These are phyloP conservation scores for Mustela nigripes DNA, from an alignment of 2,113 vertebrate species.

Conservation along the genomic window DNA sequence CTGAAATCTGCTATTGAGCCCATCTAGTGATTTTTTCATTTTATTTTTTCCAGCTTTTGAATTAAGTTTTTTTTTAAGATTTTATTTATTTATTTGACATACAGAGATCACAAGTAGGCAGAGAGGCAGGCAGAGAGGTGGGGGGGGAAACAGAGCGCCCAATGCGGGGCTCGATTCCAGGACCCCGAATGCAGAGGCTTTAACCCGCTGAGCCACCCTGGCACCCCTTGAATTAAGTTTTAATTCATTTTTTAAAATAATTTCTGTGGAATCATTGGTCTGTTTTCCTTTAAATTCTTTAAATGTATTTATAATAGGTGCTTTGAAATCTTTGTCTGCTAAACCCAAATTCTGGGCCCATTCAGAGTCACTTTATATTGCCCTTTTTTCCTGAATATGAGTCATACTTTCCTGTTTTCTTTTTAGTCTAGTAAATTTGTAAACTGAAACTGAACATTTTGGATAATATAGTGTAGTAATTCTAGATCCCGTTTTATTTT, in stretches of 20 bases:
- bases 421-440: not conserved
- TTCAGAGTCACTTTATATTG: not conserved
- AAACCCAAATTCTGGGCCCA: not conserved
- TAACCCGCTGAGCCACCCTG: too few species aligned
- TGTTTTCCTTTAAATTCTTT: not conserved
- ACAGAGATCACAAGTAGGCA: too few species aligned
- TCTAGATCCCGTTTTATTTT: not conserved
- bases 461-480: not conserved
- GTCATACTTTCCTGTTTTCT: not conserved
- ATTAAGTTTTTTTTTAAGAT: not conserved
- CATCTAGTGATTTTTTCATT: not conserved
- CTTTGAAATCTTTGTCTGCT: not conserved
- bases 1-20: not conserved
- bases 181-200: too few species aligned
- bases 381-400: not conserved
- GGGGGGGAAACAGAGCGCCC: too few species aligned
- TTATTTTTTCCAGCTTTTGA: not conserved
- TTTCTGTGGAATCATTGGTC: not conserved
- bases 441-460: not conserved
- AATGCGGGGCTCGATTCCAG: too few species aligned
- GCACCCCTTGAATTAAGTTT: not conserved
- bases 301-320: not conserved
- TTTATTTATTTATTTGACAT: too few species aligned
- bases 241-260: not conserved
- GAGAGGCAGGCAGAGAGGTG: too few species aligned